These are phyloP conservation scores for Rhegmatorhina hoffmannsi DNA, from an alignment of 2,113 vertebrate species.

Conservation along the genomic window DNA sequence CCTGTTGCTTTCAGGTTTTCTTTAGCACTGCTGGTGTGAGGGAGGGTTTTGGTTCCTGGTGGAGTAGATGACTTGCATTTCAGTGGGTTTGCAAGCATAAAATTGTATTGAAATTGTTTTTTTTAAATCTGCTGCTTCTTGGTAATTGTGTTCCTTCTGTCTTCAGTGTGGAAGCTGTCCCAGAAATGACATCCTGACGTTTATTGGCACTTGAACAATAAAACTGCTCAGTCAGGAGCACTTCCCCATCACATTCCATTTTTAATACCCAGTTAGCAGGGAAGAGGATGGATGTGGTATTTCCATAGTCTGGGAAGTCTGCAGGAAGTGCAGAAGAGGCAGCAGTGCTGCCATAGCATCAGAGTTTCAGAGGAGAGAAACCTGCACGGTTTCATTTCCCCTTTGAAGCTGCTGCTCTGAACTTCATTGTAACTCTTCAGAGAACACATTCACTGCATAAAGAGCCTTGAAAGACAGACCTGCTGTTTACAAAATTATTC, in stretches of 20 bases:
- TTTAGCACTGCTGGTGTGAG: neutral
- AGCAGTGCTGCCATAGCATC: neutral
- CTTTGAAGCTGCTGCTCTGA: neutral
- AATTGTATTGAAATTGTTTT: neutral
- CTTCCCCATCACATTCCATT: neutral
- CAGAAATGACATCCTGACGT: neutral
- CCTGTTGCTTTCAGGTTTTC: neutral
- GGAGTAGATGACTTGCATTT: neutral
- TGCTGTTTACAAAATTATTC: neutral
- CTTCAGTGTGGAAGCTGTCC: neutral
- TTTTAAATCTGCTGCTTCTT: neutral
- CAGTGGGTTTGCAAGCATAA: neutral
- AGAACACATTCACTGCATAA: neutral
- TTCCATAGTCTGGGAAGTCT: neutral
- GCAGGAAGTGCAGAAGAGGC: neutral
- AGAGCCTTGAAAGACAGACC: neutral
- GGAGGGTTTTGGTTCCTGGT: neutral
- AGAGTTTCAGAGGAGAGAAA: neutral
- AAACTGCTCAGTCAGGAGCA: neutral
- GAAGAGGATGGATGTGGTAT: neutral
- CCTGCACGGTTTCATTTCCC: neutral
- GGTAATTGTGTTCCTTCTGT: neutral
- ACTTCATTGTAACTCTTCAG: neutral
- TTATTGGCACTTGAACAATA: neutral
- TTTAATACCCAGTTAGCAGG: neutral